These are phyloP conservation scores for Trematomus loennbergii DNA, from an alignment of 2,113 vertebrate genomes.

Conservation along the genomic window DNA sequence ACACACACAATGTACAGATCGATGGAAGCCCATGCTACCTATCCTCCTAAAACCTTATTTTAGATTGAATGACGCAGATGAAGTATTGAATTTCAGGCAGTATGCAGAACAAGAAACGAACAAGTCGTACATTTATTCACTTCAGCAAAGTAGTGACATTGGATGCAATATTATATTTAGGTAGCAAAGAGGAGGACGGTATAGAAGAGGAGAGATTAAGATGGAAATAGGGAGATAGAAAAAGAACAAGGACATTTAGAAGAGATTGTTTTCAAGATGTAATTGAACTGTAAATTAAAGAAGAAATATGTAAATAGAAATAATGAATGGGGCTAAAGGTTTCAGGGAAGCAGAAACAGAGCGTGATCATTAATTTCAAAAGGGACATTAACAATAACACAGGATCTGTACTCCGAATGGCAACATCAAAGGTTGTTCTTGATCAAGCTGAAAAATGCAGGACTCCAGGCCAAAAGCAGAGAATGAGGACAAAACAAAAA, in stretches of 20 bases:
- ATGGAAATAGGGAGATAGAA: background rate
- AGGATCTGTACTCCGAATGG: slow-evolving; percentile 11
- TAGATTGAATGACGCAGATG: slow-evolving; percentile 6
- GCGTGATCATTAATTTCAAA: slow-evolving; percentile 25
- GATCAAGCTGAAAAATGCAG: slow-evolving; percentile 63
- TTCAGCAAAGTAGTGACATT: slow-evolving; percentile 9
- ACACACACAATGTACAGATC: background rate
- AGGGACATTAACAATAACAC: slow-evolving; percentile 19
- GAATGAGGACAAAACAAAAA: slow-evolving; percentile 16
- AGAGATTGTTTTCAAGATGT: slow-evolving; percentile 3
- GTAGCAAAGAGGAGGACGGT: background rate
- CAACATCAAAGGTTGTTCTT: slow-evolving; percentile 56
- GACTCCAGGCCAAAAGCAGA: slow-evolving; percentile 39
- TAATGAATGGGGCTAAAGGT: background rate
- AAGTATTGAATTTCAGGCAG: slow-evolving; percentile 27
- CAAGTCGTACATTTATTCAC: slow-evolving; percentile 4
- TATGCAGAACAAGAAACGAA: slow-evolving; percentile 31
- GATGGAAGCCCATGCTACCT: slow-evolving; percentile 3
- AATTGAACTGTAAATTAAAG: slow-evolving; percentile 36
- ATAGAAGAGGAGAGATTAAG: background rate
- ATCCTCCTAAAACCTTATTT: slow-evolving; percentile 12
- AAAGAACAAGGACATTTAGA: background rate
- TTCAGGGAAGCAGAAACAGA: background rate
- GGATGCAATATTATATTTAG: slow-evolving; percentile 41
- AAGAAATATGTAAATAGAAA: background rate